Conservation (phyloP, 2,113 vertebrate genomes). For the Hemibagrus wyckioides region DNA sequence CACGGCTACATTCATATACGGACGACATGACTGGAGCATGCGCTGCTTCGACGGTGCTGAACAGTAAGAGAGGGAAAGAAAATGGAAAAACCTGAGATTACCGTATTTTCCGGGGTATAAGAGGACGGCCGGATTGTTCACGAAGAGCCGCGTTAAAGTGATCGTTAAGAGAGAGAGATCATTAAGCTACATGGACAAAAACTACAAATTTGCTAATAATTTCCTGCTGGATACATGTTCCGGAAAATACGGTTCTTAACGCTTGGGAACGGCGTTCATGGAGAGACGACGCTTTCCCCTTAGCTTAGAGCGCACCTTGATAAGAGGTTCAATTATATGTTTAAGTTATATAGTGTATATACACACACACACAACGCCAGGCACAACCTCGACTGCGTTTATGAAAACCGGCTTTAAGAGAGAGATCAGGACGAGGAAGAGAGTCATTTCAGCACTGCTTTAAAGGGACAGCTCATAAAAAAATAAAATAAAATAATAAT, state of each 20-base stretch:
- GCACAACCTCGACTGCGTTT: slow-evolving; percentile 13
- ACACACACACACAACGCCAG: not conserved
- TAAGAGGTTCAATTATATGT: slow-evolving; percentile 31
- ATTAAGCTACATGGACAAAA: not conserved
- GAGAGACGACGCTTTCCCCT: slow-evolving; percentile 46
- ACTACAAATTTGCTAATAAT: not conserved
- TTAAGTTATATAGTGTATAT: slow-evolving; percentile 55
- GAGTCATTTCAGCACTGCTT: not conserved
- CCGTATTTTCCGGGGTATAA: slow-evolving; percentile 19
- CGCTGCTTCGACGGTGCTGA: slow-evolving; percentile 70
- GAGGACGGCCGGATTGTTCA: not conserved
- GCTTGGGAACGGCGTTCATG: slow-evolving; percentile 59
- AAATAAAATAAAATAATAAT: not conserved
- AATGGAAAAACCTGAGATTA: slow-evolving; percentile 72
- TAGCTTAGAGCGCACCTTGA: slow-evolving; percentile 51
- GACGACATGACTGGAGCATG: slow-evolving; percentile 64
- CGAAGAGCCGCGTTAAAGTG: not conserved
- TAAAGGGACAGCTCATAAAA: not conserved
- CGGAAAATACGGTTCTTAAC: slow-evolving; percentile 29
- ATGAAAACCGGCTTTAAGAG: slow-evolving; percentile 6
- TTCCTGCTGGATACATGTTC: not conserved
- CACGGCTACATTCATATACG: slow-evolving; percentile 75
- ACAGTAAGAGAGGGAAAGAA: slow-evolving; percentile 61
- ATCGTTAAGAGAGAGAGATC: not conserved
- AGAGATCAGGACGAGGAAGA: not conserved